These are phyloP conservation scores for Synergus gifuensis DNA, from an alignment of 2,888 invertebrate genomes.

Conservation along the genomic window DNA sequence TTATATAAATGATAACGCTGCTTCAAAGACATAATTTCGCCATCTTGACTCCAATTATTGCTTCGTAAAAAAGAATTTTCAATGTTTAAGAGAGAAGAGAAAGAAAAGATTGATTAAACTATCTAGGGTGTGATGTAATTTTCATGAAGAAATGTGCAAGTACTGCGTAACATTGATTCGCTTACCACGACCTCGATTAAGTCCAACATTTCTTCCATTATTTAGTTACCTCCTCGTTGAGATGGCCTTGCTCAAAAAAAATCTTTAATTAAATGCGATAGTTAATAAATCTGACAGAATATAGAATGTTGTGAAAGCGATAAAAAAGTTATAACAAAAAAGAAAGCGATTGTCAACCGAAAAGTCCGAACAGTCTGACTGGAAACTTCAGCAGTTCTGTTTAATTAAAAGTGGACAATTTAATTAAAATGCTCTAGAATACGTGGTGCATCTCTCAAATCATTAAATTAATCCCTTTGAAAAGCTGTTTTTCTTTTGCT, in stretches of 20 bases:
- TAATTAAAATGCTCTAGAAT: neutral
- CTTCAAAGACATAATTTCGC: neutral
- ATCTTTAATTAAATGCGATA: constrained; percentile 11
- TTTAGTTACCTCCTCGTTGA: neutral
- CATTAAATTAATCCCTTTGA: neutral
- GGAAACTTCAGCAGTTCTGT: neutral
- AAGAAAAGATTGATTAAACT: constrained; percentile 23
- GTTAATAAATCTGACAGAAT: neutral
- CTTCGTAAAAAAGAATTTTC: neutral
- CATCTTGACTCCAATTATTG: neutral
- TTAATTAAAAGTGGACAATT: neutral
- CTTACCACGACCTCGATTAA: neutral
- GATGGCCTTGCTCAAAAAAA: neutral
- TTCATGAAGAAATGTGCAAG: constrained; percentile 42
- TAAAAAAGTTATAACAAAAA: neutral
- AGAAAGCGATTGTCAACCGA: neutral
- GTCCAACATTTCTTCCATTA: neutral
- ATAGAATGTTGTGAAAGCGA: neutral
- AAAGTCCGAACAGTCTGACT: neutral
- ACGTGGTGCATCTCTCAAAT: neutral
- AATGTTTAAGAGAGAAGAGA: neutral
- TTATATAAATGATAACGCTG: neutral
- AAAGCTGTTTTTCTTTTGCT: neutral
- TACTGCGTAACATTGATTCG: neutral
- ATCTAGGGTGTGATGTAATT: constrained; percentile 45